Evolutionary conservation across 2,888 invertebrate genomes (phyloP).

Genomic region (Cheiracanthium punctorium): DNA sequence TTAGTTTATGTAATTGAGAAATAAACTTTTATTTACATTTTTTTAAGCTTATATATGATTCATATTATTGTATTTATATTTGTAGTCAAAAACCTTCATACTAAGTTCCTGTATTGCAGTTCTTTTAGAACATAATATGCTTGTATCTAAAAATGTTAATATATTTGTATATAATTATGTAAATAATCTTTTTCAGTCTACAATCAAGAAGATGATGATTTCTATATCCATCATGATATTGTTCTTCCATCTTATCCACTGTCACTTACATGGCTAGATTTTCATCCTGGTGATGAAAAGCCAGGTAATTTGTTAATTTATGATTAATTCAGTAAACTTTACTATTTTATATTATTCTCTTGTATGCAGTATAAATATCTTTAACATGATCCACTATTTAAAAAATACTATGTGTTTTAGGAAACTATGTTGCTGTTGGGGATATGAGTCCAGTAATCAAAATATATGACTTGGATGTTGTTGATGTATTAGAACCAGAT

Average conservation of each 20-base stretch:
- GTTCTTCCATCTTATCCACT: constrained; percentile 91
- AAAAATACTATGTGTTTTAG: constrained; percentile 78
- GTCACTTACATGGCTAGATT: constrained; percentile 93
- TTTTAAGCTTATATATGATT: no score
- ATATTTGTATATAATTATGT: neutral
- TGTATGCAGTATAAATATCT: no score
- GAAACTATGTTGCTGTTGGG: constrained; percentile 93
- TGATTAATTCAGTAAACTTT: no score
- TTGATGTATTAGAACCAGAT: constrained; percentile 92
- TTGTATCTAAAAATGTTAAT: no score
- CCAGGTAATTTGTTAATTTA: constrained; percentile 50
- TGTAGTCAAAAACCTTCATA: no score
- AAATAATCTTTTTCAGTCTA: constrained; percentile 82
- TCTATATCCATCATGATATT: constrained; percentile 96
- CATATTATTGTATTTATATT: no score
- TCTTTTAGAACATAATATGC: no score
- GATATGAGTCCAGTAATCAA: constrained; percentile 94
- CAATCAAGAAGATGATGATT: constrained; percentile 90
- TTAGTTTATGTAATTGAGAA: no score
- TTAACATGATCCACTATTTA: no score
- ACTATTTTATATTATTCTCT: no score
- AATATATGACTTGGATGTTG: constrained; percentile 97
- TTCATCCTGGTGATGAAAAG: constrained; percentile 84
- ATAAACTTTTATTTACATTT: no score
- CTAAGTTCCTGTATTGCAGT: no score